Evolutionary conservation across 2,888 invertebrate species (phyloP), one percentile per base, ranked within the genome.

Genomic region (Allolobophora icterica): DNA sequence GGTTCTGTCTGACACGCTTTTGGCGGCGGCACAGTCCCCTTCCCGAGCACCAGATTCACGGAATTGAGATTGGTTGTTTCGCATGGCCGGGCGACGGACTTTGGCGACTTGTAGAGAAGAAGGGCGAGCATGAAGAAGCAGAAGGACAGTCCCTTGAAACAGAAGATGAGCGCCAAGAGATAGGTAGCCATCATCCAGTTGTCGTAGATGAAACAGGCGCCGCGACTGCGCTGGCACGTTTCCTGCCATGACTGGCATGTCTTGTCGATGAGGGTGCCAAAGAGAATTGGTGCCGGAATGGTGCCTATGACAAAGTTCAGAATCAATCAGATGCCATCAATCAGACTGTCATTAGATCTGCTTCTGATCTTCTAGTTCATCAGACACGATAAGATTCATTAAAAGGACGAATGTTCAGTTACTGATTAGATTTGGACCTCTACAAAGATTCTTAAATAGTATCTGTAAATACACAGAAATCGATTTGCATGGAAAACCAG

Each of bases 251-350:
- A 96, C 84, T 98, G 96, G 95, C 99, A 99, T 0, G 98, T 98
- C 35, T 98, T 97, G 96, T 99, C 99, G 94, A 99, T 98, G 92
- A 99, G 96, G 96, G 98, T 98, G 8, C 99, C 99, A 95, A 99
- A 99, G 90, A 99, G 96, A 93, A 99, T 98, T 1, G 99, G 99
- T 24, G 98, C 98, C 1, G 99, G 99, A 94, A 99, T 99, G 94
- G 98, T 98, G 40, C 95, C 95, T 95, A 93, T n/a, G n/a, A 71
- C 71, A 71, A n/a, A 71, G 71, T 71, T 71, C n/a, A 71, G 34
- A 93, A 91, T 35, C 42, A 91, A 91, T 58, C 89, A 87, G 90
- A 24, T 30, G 90, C 34, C 21, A 17, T 13, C 42, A 42, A 42
- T 42, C 1, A 42, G 42, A 42, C 13, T 42, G 42, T 42, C 42